phyloP scores from a whole-genome alignment of 2,113 vertebrate species.

The Pyrgilauda ruficollis region DNA sequence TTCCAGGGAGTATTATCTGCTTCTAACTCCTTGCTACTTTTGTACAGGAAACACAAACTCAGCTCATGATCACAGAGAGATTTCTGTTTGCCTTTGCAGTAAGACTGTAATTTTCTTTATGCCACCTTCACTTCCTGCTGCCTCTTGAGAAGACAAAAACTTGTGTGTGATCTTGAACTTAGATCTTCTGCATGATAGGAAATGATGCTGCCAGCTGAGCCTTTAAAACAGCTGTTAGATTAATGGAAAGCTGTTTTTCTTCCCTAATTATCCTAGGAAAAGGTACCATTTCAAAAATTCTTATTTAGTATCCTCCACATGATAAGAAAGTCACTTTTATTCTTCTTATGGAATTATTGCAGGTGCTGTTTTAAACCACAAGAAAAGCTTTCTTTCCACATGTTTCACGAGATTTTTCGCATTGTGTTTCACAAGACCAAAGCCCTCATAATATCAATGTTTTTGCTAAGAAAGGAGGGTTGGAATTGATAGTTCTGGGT shows the following conservation, averaged over 20 bases:
- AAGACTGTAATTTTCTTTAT: not conserved
- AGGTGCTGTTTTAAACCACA: not conserved
- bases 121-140: not conserved
- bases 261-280: not conserved
- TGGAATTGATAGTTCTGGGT: not conserved
- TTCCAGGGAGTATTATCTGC: not conserved
- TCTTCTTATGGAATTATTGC: not conserved
- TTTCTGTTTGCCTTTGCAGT: not conserved
- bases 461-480: not conserved
- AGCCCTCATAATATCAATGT: not conserved
- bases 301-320: not conserved
- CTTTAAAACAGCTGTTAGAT: constrained; percentile 18
- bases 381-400: not conserved
- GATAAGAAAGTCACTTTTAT: not conserved
- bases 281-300: not conserved
- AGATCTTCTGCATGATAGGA: not conserved
- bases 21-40: not conserved
- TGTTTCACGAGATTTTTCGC: not conserved
- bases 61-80: not conserved
- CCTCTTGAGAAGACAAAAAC: not conserved
- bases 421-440: not conserved
- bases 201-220: not conserved
- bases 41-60: not conserved
- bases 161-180: not conserved
- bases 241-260: not conserved